These are phyloP conservation scores for Harlomillsia oculata DNA, from an alignment of 1,140 invertebrate genomes.

Conservation along the genomic window DNA sequence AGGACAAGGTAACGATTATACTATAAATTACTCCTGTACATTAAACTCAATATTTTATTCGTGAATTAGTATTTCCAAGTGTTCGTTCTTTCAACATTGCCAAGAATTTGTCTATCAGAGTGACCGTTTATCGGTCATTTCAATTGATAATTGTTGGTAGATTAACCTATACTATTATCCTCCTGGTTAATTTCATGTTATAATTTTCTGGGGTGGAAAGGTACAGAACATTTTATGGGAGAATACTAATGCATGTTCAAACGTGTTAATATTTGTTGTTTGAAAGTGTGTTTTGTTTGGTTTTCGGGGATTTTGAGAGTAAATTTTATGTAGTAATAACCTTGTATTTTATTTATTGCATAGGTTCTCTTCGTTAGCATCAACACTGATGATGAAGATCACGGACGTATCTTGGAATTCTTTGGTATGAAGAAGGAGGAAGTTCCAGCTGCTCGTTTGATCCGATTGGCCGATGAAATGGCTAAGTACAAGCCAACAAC, in stretches of 20 bases:
- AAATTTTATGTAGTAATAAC: too few species aligned
- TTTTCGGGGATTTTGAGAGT: too few species aligned
- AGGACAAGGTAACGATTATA: constrained; percentile 58
- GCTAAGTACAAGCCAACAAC: constrained; percentile 88
- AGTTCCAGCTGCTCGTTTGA: constrained; percentile 83
- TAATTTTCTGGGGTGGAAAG: constrained; percentile 34
- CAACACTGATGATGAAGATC: constrained; percentile 89
- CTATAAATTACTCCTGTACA: too few species aligned
- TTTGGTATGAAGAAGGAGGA: constrained; percentile 94
- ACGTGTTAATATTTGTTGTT: too few species aligned
- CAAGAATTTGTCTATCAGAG: too few species aligned
- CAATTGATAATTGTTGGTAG: constrained; percentile 31
- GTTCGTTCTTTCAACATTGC: background rate
- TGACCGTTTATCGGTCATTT: too few species aligned
- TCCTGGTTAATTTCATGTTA: constrained; percentile 23
- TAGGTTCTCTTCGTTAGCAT: constrained; percentile 87
- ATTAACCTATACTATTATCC: constrained; percentile 34
- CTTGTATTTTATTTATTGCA: constrained; percentile 34
- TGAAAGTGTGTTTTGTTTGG: too few species aligned
- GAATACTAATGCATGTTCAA: too few species aligned
- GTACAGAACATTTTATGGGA: constrained; percentile 27
- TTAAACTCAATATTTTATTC: background rate
- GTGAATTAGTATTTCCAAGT: background rate
- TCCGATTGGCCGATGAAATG: constrained; percentile 94
- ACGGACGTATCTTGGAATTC: constrained; percentile 95